phyloP scores from a whole-genome alignment of 2,888 invertebrate genomes.

The Synergus umbraculus region DNA sequence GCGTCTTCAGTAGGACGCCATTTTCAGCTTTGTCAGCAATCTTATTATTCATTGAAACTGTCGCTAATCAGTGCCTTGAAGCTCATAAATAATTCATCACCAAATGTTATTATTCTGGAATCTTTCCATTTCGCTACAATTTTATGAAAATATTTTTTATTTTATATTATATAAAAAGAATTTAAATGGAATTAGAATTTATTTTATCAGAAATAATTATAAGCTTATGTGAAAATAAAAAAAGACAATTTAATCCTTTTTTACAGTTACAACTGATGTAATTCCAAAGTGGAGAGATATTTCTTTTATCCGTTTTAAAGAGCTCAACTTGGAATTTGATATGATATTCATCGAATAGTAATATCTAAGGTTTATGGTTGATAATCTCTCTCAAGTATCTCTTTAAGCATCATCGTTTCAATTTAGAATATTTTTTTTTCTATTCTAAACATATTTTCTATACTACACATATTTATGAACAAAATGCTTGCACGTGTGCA shows the following conservation, averaged over 20 bases:
- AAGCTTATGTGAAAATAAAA: neutral
- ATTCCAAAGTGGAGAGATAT: too few species aligned
- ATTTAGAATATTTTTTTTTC: neutral
- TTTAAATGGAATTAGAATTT: neutral
- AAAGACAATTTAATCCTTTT: neutral
- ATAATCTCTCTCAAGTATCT: neutral
- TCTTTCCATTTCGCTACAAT: neutral
- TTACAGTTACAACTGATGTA: too few species aligned
- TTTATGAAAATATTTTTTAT: neutral
- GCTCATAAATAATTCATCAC: neutral
- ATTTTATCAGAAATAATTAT: neutral
- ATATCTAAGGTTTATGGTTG: neutral
- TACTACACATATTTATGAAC: neutral
- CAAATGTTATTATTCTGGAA: neutral
- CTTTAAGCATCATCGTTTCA: neutral
- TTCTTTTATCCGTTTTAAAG: too few species aligned
- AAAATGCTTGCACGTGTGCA: neutral
- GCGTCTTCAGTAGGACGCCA: neutral
- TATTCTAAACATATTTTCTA: neutral
- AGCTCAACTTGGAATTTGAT: too few species aligned
- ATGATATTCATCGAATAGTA: neutral
- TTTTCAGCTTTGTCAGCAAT: neutral
- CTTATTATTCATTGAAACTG: neutral
- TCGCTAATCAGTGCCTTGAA: neutral
- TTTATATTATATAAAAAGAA: neutral